These are phyloP conservation scores for Rhagoletis zephyria DNA, from an alignment of 1,140 invertebrate genomes.

Conservation along the genomic window DNA sequence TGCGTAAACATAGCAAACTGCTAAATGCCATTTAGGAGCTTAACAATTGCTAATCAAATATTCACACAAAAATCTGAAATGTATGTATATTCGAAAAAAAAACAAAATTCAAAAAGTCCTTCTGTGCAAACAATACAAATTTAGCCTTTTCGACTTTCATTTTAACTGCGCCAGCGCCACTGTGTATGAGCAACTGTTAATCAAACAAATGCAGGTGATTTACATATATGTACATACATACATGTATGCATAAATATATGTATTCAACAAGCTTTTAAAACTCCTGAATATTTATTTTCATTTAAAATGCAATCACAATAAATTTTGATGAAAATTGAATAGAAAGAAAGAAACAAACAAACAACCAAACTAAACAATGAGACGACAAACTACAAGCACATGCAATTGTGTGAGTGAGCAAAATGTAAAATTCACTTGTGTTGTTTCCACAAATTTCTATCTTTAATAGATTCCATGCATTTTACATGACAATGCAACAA, in stretches of 20 bases:
- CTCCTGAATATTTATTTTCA: constrained; percentile 11
- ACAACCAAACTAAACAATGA: neutral
- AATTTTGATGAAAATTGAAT: neutral
- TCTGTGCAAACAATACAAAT: no score
- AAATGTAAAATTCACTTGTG: constrained; percentile 2
- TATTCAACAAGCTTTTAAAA: neutral
- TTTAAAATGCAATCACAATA: constrained; percentile 23
- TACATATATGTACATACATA: neutral
- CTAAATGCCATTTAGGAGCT: no score
- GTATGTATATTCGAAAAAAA: no score
- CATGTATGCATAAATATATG: no score
- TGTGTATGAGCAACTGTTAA: constrained; percentile 10
- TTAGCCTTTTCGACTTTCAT: neutral
- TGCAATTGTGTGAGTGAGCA: constrained; percentile 5
- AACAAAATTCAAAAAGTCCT: no score
- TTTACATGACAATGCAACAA: constrained; percentile 10
- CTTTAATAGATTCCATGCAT: constrained; percentile 21
- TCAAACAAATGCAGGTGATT: neutral
- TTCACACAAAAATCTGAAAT: no score
- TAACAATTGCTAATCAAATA: no score
- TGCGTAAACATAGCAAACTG: no score
- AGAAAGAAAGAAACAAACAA: neutral
- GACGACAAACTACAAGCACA: neutral
- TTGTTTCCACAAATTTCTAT: constrained; percentile 21
- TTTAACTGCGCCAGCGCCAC: neutral